Evolutionary conservation across 2,888 invertebrate genomes (phyloP), one percentile per base, ranked within the genome.

Genomic region (Andrena hattorfiana): DNA sequence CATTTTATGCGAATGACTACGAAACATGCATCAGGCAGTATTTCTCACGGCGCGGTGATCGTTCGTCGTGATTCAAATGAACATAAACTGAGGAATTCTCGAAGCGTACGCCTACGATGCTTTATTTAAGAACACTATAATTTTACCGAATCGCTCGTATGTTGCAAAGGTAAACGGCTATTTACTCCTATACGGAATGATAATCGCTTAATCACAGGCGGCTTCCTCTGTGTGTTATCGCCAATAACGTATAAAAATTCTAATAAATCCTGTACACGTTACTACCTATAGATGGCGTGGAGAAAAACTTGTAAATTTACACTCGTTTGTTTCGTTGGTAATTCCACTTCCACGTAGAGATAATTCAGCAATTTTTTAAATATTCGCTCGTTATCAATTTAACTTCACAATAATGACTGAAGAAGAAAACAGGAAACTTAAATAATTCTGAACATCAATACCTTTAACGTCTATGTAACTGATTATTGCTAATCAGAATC

Each of bases 171-270:
- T 10, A 69, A 70, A 48, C 30, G 51, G 35, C 49, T 26, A 49
- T 64, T 56, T 26, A 30, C 35, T 64, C 60, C 64, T 73, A 23
- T 20, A 28, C 26, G 13, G 32, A 42, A 74, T 35, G 81, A 66
- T 82, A 75, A 81, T 81, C 81, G 81, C 81, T 81, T 80, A 80
- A 81, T 81, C 81, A 69, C 74, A 54, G 35, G 7, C 48, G 74
- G 23, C n/a, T 20, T 48, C 26, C 66, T 54, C 26, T 28, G 30
- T 13, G 28, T 20, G 13, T 32, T 16, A n/a, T 48, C 70, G 71
- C 30, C 20, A 26, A 26, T 32, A 35, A n/a, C 8, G 63, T 49
- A 35, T 20, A 59, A 59, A 62, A 69, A 66, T 66, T 80, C 30
- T 56, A 42, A 48, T 26, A 48, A 74, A 54, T 2, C 48, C 1